These are phyloP conservation scores for Tetragnatha montana DNA, from an alignment of 2,888 invertebrate species.

Conservation along the genomic window DNA sequence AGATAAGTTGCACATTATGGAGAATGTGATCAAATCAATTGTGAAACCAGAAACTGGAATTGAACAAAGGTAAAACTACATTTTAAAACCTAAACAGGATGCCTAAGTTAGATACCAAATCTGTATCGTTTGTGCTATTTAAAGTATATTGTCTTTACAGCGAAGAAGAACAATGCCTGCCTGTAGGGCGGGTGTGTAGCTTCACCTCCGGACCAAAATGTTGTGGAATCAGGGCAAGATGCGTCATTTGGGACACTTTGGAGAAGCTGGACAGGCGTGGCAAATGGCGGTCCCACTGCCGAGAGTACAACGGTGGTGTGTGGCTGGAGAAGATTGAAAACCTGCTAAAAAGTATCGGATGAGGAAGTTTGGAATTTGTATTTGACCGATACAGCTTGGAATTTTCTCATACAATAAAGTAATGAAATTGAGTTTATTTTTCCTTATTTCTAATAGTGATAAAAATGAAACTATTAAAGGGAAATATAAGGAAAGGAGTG, in stretches of 20 bases:
- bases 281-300: slow-evolving; percentile 16
- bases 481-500: no score
- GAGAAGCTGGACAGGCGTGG: background rate
- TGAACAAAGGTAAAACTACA: background rate
- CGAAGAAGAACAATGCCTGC: slow-evolving; percentile 17
- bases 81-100: no score
- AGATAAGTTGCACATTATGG: background rate
- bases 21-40: background rate
- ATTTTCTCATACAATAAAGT: no score
- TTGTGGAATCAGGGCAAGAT: slow-evolving; percentile 23
- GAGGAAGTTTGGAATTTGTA: background rate
- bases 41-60: background rate
- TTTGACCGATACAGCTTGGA: no score
- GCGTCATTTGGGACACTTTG: slow-evolving; percentile 10
- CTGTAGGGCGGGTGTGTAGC: slow-evolving; percentile 2
- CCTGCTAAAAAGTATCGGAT: background rate
- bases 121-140: no score
- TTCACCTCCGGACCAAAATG: slow-evolving; percentile 26
- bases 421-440: no score
- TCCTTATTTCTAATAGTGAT: no score
- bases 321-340: slow-evolving; percentile 3
- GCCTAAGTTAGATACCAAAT: no score
- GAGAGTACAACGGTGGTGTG: slow-evolving; percentile 29
- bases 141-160: background rate
- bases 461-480: no score